Base-by-base conservation (phyloP, 1,140 invertebrate genomes). In the Ectropis grisescens region DNA sequence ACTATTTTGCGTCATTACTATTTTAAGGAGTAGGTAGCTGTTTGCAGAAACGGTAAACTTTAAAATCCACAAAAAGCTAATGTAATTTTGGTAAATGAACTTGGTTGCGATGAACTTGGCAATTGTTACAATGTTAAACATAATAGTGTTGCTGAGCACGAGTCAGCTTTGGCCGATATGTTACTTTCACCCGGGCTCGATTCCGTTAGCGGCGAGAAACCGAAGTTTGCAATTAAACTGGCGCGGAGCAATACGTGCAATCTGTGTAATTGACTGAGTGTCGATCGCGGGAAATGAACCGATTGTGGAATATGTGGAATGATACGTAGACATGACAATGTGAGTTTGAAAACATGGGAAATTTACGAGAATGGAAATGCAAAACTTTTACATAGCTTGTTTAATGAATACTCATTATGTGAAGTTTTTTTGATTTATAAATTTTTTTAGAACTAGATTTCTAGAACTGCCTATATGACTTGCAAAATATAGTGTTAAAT, bases 181-280 rank as follows among this genome's bases (percentile, higher is more conserved):
- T n/a, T n/a, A n/a, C n/a, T n/a, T n/a, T n/a, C n/a, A n/a, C n/a
- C n/a, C n/a, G n/a, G n/a, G n/a, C n/a, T n/a, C n/a, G 13, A 46
- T 33, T 48, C 40, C 46, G 41, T 45, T 41, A 34, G n/a, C n/a
- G n/a, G 38, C 28, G 29, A 46, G 47, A 46, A 38, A 50, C 37
- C 32, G 38, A 38, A 31, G 32, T 28, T 45, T 22, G 29, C 38
- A 46, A 50, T 45, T 41, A 50, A 50, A 33, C 34, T 15, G 34
- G 19, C 19, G 30, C 41, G 33, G 35, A 37, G 24, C 9, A 37
- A n/a, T n/a, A 33, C 36, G 33, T 29, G 29, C 30, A 41, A 38
- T 39, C 38, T 35, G 24, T 46, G 27, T 41, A 33, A 46, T 42
- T 41, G 33, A 34, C n/a, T 16, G 31, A 31, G 23, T 30, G 29